These are phyloP conservation scores for Allygus modestus DNA, from an alignment of 2,888 invertebrate species.

Conservation along the genomic window DNA sequence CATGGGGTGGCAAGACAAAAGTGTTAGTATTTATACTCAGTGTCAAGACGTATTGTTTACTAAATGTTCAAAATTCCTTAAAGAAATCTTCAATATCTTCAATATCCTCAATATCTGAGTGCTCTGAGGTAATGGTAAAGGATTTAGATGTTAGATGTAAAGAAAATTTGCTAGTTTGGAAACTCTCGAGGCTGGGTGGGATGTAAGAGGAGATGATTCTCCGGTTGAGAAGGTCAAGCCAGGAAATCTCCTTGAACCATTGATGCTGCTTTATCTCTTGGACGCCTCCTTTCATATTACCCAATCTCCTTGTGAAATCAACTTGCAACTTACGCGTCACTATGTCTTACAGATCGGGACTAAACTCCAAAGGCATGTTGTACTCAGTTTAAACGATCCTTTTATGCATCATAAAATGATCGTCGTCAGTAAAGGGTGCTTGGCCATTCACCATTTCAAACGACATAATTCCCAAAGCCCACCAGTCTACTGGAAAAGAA, in stretches of 20 bases:
- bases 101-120: no score
- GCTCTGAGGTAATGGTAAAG: no score
- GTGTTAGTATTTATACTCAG: no score
- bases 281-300: slow-evolving; percentile 90
- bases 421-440: slow-evolving; percentile 83
- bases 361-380: slow-evolving; percentile 90
- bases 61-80: no score
- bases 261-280: slow-evolving; percentile 92
- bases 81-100: no score
- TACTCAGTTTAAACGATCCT: slow-evolving; percentile 95
- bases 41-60: no score
- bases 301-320: slow-evolving; percentile 88
- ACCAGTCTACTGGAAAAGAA: slow-evolving; percentile 96
- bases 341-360: slow-evolving; percentile 89
- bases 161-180: no score
- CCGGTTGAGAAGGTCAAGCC: slow-evolving; percentile 88
- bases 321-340: slow-evolving; percentile 89
- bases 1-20: no score
- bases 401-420: slow-evolving; percentile 83
- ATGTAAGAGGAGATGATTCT: slow-evolving; percentile 80
- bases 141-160: no score
- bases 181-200: slow-evolving; percentile 76
- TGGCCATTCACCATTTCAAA: slow-evolving; percentile 95
- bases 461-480: slow-evolving; percentile 93
- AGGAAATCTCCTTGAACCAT: slow-evolving; percentile 91